Evolutionary conservation across 2,113 vertebrate genomes (phyloP), one percentile per base, ranked within the genome.

Genomic region (Elephas maximus): DNA sequence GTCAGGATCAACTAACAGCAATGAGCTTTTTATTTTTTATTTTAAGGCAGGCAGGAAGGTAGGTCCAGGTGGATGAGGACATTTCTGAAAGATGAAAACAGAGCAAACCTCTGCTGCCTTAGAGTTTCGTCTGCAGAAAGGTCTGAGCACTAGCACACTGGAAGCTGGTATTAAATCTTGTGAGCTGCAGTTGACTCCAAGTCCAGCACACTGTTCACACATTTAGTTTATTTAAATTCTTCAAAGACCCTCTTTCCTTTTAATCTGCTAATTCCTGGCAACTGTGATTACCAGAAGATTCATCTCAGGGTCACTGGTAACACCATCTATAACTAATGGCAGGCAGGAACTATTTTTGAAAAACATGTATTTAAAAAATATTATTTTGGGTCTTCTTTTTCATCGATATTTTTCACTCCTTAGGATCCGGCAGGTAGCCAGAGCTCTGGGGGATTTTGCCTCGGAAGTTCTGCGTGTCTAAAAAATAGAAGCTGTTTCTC

Each of bases 101-200:
- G 6, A 45, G 57, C 24, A n/a, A 24, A 20, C 2, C 26, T 30
- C 51, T 11, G 37, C 1, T 26, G 17, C 30, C 3, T 15, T 23
- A 21, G 60, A 37, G 21, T 4, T 14, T 23, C 44, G 21, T 69
- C 30, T 69, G 15, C 30, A 67, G 62, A 15, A 41, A 23, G 62
- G 14, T n/a, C 24, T 30, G 45, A 28, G 12, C 48, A 21, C 5
- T 21, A 6, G 3, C 18, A 1, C 1, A 8, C 0, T 17, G 21
- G 15, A 60, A 4, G 37, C 8, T 81, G 24, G 3, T 7, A 2
- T 10, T 17, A 77, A 79, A 33, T 51, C 24, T 15, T 8, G 0
- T 9, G 48, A 67, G 6, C 24, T 62, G 37, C 30, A 15, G 5
- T 67, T 30, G 71, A 62, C n/a, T 67, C 30, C 71, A 45, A 23